A percentile compares a stretch with the other conserved stretches of the same genome.
These are phyloP conservation scores for Champsocephalus esox DNA, from an alignment of 2,797 vertebrate species.

Conservation along the genomic window DNA sequence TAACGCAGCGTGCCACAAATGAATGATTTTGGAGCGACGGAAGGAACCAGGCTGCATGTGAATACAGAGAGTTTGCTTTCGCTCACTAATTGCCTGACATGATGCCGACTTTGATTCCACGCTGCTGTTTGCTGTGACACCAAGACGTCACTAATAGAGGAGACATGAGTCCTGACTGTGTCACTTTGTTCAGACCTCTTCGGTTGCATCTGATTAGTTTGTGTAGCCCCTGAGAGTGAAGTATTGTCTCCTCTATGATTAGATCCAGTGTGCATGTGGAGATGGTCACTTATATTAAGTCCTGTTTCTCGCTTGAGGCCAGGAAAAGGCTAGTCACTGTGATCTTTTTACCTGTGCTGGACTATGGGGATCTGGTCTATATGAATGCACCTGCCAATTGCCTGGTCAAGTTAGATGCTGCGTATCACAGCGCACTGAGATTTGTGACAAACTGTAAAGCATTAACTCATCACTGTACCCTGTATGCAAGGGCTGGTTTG, in stretches of 20 bases:
- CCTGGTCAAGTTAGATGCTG: no score
- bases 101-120: conserved; percentile 29
- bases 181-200: conserved; percentile 3
- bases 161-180: conserved; percentile 11
- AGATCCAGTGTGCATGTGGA: conserved; percentile 1
- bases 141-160: conserved; percentile 9
- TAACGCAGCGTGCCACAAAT: conserved; percentile 46
- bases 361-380: no score
- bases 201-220: conserved; percentile 34
- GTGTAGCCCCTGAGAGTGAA: conserved; percentile 15
- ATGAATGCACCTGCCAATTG: no score
- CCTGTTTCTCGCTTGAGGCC: no score
- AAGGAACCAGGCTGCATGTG: conserved; percentile 16
- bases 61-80: conserved; percentile 8
- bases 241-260: conserved; percentile 40
- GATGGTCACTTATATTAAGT: neutral
- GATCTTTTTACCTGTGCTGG: no score
- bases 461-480: no score
- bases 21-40: conserved; percentile 36
- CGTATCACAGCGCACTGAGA: no score
- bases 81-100: conserved; percentile 34
- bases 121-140: conserved; percentile 27
- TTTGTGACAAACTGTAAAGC: no score
- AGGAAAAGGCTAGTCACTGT: no score
- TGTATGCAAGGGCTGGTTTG: no score